Conservation (phyloP, 1,140 invertebrate species). For the Anoplolepis gracilipes region DNA sequence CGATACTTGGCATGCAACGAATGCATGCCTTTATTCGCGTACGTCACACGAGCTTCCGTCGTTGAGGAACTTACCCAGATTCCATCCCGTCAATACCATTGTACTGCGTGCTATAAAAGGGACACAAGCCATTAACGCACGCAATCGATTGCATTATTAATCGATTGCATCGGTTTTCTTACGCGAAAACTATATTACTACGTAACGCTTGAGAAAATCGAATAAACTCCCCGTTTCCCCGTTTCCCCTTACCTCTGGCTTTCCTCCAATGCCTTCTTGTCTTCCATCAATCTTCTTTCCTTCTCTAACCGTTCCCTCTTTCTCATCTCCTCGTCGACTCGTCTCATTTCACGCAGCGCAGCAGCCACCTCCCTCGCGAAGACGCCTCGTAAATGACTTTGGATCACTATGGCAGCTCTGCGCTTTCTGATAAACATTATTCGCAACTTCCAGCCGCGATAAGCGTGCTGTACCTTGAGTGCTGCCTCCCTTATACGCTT, state of each 20-base stretch:
- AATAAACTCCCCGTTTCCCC: not conserved
- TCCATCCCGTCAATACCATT: slow-evolving; percentile 86
- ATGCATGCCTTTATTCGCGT: slow-evolving; percentile 23
- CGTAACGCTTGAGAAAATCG: not conserved
- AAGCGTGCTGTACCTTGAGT: slow-evolving; percentile 94
- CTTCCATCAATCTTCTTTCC: slow-evolving; percentile 87
- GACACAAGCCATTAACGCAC: slow-evolving; percentile 76
- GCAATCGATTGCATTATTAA: slow-evolving; percentile 49
- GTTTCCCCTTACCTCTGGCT: slow-evolving; percentile 86
- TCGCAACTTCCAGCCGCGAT: slow-evolving; percentile 94
- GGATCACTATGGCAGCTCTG: slow-evolving; percentile 95
- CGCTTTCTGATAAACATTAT: slow-evolving; percentile 93
- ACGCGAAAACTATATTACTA: not conserved
- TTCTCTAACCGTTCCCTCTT: slow-evolving; percentile 91
- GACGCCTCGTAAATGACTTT: slow-evolving; percentile 95
- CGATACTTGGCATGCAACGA: slow-evolving; percentile 45
- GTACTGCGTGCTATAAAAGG: slow-evolving; percentile 85
- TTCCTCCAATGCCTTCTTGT: slow-evolving; percentile 85
- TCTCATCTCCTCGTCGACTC: slow-evolving; percentile 96
- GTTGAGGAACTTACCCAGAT: slow-evolving; percentile 83
- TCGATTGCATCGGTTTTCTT: slow-evolving; percentile 2
- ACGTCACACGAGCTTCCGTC: slow-evolving; percentile 56
- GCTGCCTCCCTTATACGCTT: slow-evolving; percentile 89
- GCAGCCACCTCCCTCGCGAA: slow-evolving; percentile 95
- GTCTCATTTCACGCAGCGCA: slow-evolving; percentile 94